phyloP scores from a whole-genome alignment of 2,113 vertebrate species.

The Corvus cornix region DNA sequence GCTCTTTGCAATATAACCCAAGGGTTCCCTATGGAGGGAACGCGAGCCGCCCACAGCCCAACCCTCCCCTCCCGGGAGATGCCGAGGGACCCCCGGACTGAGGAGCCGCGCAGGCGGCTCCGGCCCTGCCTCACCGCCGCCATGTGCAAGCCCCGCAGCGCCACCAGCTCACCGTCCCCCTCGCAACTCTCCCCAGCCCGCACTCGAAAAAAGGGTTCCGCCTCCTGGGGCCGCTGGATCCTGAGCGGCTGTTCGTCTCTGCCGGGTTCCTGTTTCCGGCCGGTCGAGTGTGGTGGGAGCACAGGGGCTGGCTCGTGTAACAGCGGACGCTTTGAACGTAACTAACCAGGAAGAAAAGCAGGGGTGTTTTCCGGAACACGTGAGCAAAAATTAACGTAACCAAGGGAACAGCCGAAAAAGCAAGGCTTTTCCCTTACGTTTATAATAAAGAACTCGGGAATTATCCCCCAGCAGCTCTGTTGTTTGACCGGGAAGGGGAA shows the following conservation, averaged over 20 bases:
- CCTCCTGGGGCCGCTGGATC: accelerated
- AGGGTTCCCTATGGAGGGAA: no score
- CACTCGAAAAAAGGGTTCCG: neutral
- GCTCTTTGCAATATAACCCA: accelerated
- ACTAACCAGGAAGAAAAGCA: neutral
- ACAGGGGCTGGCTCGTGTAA: accelerated
- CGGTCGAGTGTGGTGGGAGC: neutral
- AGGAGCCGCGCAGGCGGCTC: accelerated
- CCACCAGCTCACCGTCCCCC: accelerated
- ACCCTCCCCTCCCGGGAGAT: neutral
- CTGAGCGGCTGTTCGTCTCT: accelerated
- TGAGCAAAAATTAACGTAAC: no score
- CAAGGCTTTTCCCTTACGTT: accelerated
- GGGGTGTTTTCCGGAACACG: accelerated
- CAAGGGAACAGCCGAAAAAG: accelerated
- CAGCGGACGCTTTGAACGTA: accelerated
- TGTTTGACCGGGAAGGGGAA: accelerated
- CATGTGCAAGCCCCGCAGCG: accelerated
- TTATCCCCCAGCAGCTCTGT: accelerated
- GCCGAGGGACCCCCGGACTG: neutral
- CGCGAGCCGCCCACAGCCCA: neutral
- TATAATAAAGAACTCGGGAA: accelerated
- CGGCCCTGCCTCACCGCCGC: neutral
- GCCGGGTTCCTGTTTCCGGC: neutral
- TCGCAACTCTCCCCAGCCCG: neutral